Evolutionary conservation across 2,888 invertebrate genomes (phyloP).

Genomic region (Chaetogeoica ovagalla): DNA sequence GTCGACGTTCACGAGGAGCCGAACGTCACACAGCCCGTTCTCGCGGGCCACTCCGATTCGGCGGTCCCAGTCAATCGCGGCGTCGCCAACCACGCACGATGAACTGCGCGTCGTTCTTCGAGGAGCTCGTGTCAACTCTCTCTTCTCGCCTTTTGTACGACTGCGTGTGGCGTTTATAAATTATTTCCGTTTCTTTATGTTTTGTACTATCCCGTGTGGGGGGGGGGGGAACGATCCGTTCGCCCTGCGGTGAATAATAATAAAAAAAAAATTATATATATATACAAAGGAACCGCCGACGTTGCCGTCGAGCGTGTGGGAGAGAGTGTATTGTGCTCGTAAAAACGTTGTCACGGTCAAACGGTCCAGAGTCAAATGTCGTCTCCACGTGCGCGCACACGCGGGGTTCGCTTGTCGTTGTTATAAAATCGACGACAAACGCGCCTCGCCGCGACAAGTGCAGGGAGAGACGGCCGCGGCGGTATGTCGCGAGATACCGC

Average conservation of each 20-base stretch:
- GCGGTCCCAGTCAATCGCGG: conserved; percentile 1
- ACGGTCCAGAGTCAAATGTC: conserved; percentile 14
- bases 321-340: conserved; percentile 46
- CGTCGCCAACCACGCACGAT: conserved; percentile 27
- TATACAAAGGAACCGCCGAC: conserved; percentile 34
- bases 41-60: conserved; percentile 37
- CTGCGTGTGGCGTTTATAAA: conserved; percentile 50
- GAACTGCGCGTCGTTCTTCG: conserved; percentile 44
- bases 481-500: too few relatives aligned
- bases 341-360: conserved; percentile 47
- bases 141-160: conserved; percentile 22
- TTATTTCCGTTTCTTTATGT: conserved; percentile 51
- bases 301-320: too few relatives aligned
- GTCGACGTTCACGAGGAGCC: conserved; percentile 31
- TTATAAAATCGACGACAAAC: background rate
- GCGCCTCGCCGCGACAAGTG: too few relatives aligned
- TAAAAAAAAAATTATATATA: conserved; percentile 7
- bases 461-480: too few relatives aligned
- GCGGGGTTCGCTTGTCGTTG: conserved; percentile 31
- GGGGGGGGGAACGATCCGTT: too few relatives aligned
- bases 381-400: background rate
- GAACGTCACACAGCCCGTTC: background rate
- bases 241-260: background rate
- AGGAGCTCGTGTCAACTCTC: conserved; percentile 30
- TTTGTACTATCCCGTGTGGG: conserved; percentile 13